These are phyloP conservation scores for Agriopis marginaria DNA, from an alignment of 2,888 invertebrate species.

Conservation along the genomic window DNA sequence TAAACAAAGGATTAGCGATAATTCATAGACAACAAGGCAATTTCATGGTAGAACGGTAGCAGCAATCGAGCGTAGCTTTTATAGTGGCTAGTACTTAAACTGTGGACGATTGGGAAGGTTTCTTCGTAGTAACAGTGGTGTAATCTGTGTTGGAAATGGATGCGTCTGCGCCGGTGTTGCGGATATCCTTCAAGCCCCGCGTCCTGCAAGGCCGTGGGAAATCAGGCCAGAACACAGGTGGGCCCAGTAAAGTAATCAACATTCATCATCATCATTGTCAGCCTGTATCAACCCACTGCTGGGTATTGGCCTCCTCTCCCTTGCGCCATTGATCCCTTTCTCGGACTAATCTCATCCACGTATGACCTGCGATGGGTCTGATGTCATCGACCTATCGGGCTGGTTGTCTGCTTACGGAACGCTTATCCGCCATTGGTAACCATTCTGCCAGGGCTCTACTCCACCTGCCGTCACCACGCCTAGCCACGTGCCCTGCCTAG, in stretches of 20 bases:
- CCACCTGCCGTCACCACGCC: too few species aligned
- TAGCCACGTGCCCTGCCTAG: too few species aligned
- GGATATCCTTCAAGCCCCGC: conserved; percentile 57
- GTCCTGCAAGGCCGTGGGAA: conserved; percentile 57
- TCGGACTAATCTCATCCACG: too few species aligned
- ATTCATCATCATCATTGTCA: too few species aligned
- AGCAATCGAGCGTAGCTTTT: conserved; percentile 61
- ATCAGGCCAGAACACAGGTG: conserved; percentile 25
- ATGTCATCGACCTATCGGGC: too few species aligned
- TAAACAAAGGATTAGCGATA: conserved; percentile 40
- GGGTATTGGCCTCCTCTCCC: too few species aligned
- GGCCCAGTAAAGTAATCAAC: conserved; percentile 36
- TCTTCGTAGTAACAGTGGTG: conserved; percentile 23
- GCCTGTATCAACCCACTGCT: too few species aligned
- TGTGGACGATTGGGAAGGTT: conserved; percentile 34
- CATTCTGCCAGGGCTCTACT: too few species aligned
- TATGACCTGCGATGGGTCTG: too few species aligned
- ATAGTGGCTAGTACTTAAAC: conserved; percentile 9
- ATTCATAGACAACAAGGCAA: conserved; percentile 59
- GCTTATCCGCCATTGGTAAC: too few species aligned
- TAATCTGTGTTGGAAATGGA: conserved; percentile 28
- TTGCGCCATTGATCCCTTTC: too few species aligned
- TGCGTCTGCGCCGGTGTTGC: conserved; percentile 39
- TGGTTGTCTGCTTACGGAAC: too few species aligned
- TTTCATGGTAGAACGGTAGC: conserved; percentile 64